Evolutionary conservation across 2,888 invertebrate genomes (phyloP).

Genomic region (Lepidochrysops patricia): DNA sequence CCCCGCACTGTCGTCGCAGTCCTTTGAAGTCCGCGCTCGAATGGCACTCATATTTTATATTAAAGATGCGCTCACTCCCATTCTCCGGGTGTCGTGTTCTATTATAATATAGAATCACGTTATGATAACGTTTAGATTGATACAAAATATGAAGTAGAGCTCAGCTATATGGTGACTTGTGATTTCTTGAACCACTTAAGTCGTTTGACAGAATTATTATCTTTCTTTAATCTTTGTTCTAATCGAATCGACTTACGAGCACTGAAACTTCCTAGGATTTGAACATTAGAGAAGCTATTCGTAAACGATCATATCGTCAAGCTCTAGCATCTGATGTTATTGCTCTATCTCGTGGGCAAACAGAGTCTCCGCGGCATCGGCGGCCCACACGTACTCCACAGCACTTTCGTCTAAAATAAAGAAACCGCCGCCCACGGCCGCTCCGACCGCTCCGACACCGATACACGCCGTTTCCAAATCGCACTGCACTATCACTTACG

Average conservation of each 20-base stretch:
- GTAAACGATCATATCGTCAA: too few relatives aligned
- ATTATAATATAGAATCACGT: not conserved
- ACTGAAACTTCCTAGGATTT: too few relatives aligned
- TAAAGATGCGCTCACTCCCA: not conserved
- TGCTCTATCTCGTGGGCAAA: not conserved
- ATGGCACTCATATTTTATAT: not conserved
- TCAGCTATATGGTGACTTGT: too few relatives aligned
- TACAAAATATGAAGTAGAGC: too few relatives aligned
- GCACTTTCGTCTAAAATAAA: slow-evolving; percentile 60
- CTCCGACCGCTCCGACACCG: slow-evolving; percentile 37
- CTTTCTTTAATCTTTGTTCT: too few relatives aligned
- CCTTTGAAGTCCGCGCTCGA: slow-evolving; percentile 1
- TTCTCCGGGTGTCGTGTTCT: not conserved
- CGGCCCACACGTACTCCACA: slow-evolving; percentile 29
- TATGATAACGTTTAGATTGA: not conserved
- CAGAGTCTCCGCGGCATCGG: not conserved
- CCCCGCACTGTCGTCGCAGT: not conserved
- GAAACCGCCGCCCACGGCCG: slow-evolving; percentile 51
- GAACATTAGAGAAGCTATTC: too few relatives aligned
- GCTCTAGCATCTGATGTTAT: not conserved
- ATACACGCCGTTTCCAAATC: slow-evolving; percentile 59
- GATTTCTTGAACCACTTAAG: too few relatives aligned
- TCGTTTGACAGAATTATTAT: too few relatives aligned
- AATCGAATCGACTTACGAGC: too few relatives aligned
- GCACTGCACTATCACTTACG: slow-evolving; percentile 47